Evolutionary conservation across 2,888 invertebrate species (phyloP).

Genomic region (Campoplex nolae): DNA sequence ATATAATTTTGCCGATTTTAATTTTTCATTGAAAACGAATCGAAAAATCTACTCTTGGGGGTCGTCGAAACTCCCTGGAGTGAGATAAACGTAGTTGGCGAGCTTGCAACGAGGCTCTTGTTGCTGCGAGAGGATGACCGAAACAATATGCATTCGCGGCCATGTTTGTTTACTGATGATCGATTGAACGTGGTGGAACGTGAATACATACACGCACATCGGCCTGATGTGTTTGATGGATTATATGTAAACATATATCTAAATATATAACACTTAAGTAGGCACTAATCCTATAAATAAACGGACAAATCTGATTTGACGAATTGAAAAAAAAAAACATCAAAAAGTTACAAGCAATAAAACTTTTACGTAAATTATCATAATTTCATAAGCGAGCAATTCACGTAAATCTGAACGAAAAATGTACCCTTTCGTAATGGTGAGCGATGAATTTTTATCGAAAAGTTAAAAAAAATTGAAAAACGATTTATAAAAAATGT

Average conservation of each 20-base stretch:
- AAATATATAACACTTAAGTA: background rate
- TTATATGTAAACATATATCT: background rate
- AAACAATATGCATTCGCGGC: conserved; percentile 11
- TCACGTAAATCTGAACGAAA: background rate
- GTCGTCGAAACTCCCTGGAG: background rate
- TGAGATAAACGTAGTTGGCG: background rate
- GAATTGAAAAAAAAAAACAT: background rate
- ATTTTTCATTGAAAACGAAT: background rate
- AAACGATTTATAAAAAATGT: background rate
- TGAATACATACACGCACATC: background rate
- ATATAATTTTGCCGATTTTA: no score
- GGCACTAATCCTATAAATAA: background rate
- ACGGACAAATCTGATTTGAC: background rate
- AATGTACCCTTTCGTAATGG: background rate
- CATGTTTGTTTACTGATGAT: conserved; percentile 32
- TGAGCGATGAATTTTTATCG: background rate
- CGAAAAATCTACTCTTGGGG: no score
- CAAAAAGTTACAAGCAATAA: background rate
- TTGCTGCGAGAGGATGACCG: background rate
- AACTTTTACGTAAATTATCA: background rate
- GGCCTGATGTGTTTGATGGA: background rate
- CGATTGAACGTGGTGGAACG: conserved; percentile 10
- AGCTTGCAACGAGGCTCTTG: conserved; percentile 3
- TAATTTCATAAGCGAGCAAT: no score
- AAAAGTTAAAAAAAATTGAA: background rate